A percentile compares a stretch with the other conserved stretches of the same genome.
phyloP scores from a whole-genome alignment of 2,888 invertebrate species.

The Tetragonisca angustula region DNA sequence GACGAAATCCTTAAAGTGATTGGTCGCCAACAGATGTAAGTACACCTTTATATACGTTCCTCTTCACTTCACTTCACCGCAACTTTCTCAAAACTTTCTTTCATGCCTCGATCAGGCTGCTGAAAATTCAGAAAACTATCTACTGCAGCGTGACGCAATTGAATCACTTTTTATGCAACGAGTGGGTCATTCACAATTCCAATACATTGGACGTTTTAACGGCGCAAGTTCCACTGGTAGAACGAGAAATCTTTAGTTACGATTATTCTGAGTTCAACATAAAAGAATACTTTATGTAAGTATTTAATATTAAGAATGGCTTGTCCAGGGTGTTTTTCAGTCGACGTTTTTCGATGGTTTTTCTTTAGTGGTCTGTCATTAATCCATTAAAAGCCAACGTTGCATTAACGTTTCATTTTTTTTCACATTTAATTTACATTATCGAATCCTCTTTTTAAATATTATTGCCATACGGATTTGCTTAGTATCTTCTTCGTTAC shows the following conservation, averaged over 20 bases:
- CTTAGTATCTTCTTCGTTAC: too few relatives aligned
- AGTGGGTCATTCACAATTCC: slow-evolving; percentile 91
- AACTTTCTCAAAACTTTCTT: neutral
- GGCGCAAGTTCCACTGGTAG: slow-evolving; percentile 81
- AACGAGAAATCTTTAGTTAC: slow-evolving; percentile 86
- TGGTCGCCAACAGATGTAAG: slow-evolving; percentile 90
- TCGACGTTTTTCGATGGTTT: neutral
- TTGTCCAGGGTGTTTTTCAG: neutral
- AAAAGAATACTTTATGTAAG: slow-evolving; percentile 84
- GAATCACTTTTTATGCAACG: slow-evolving; percentile 89
- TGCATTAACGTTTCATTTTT: too few relatives aligned
- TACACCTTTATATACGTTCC: too few relatives aligned
- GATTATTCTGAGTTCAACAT: slow-evolving; percentile 86
- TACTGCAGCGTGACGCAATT: slow-evolving; percentile 90
- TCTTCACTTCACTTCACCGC: neutral
- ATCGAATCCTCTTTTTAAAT: too few relatives aligned
- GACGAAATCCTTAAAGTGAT: slow-evolving; percentile 88
- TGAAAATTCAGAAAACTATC: slow-evolving; percentile 92
- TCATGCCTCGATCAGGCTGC: slow-evolving; percentile 86
- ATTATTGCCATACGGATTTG: too few relatives aligned
- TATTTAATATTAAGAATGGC: neutral
- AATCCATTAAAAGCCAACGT: too few relatives aligned
- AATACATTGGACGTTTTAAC: slow-evolving; percentile 83
- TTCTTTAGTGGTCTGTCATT: neutral
- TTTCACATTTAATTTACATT: too few relatives aligned